Evolutionary conservation across 35 echinoderm and acorn worm genomes (phyloP).

Genomic region (Nesometra sesokonis): DNA sequence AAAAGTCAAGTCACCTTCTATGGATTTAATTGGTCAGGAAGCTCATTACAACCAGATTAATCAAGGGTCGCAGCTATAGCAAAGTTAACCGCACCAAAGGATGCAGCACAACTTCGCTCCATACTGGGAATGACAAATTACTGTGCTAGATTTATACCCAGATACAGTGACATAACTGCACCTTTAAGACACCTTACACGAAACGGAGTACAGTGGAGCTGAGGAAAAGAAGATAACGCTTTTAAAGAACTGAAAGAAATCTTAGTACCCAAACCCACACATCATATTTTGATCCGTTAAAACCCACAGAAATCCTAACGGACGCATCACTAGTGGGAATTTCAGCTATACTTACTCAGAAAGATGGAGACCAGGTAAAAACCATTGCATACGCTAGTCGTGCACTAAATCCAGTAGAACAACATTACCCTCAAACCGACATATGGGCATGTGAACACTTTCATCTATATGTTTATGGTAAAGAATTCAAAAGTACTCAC

Average conservation of each 20-base stretch:
- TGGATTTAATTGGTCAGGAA: neutral
- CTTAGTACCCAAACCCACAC: no score
- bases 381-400: no score
- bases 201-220: neutral
- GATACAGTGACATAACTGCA: no score
- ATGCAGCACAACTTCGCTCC: neutral
- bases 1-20: neutral
- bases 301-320: neutral
- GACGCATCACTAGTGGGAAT: slow-evolving; percentile 5
- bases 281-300: no score
- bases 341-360: neutral
- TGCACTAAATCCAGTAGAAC: no score
- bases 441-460: neutral
- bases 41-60: no score
- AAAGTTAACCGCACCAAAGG: neutral
- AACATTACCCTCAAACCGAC: slow-evolving; percentile 3
- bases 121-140: no score
- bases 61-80: no score
- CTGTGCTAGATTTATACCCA: no score
- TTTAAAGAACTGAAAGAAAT: no score
- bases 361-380: no score
- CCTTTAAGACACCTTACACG: neutral
- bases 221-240: no score
- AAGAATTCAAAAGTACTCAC: slow-evolving; percentile 24
- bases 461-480: neutral